Base-by-base conservation (phyloP, 2,797 vertebrate species). In the Gambelia wislizenii region DNA sequence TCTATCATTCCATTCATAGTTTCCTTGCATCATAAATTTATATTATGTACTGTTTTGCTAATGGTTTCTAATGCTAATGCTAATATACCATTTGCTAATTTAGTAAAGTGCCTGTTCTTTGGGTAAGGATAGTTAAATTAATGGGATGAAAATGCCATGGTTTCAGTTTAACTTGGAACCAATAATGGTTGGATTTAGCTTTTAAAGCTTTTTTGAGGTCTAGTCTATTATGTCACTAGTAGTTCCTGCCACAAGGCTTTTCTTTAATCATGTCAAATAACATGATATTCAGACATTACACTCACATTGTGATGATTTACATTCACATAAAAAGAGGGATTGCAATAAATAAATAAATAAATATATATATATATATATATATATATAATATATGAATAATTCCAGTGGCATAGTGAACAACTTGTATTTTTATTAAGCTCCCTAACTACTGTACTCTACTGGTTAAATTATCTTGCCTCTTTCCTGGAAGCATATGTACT, bases 341-440 rank as follows among this genome's bases (percentile, higher is more conserved):
- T 84, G 64, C 69, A 89, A n/a, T 72, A 44, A 1, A 54, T 90
- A 39, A 64, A 84, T 89, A 82, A 90, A 67, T 83, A 79, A 92
- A 39, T 80, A 80, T 76, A 30, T 49, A n/a, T n/a, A n/a, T 72
- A 44, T 2, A 54, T 90, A 39, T 74, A 84, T 89, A 82, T 91
- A 67, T 83, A 79, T 56, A 92, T 92, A 92, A 39, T 80, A 80
- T 76, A 30, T 49, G 70, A 91, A 56, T 84, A 82, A 54, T 18
- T 84, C 44, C 25, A 84, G 13, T 77, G 59, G 4, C 59, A 49
- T 30, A 75, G 20, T 59, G 36, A 87, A 59, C 44, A 27, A 52
- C 44, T 69, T 54, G 47, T 86, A 67, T 83, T 89, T 91, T 91
- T 88, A 91, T 64, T 56, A 84, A n/a, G 12, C 42, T 30, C 69